Percentiles rank a stretch among this genome's conserved stretches.
Conservation (phyloP, 2,888 invertebrate species). For the Ectemnius lituratus region DNA sequence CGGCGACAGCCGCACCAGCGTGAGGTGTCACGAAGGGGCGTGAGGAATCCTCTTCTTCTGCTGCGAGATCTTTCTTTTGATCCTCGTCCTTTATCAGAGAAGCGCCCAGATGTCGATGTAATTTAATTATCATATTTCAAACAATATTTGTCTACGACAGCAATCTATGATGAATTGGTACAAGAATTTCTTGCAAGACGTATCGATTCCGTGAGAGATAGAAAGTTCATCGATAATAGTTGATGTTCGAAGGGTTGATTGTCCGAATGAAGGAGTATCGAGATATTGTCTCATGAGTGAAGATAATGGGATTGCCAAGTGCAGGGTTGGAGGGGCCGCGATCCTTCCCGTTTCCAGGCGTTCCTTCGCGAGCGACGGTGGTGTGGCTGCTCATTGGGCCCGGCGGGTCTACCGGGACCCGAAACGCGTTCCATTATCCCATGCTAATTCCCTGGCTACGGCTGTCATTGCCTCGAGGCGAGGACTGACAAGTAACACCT, state of each 20-base stretch:
- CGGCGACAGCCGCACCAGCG: conserved; percentile 56
- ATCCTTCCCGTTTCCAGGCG: conserved; percentile 62
- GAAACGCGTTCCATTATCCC: conserved; percentile 76
- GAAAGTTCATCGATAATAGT: no score
- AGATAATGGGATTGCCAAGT: conserved; percentile 61
- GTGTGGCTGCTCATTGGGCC: conserved; percentile 68
- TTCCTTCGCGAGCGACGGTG: conserved; percentile 46
- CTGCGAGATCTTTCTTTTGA: background rate
- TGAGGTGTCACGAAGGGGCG: conserved; percentile 74
- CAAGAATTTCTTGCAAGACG: no score
- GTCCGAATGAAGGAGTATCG: no score
- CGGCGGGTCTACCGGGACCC: conserved; percentile 70
- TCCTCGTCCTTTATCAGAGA: conserved; percentile 6
- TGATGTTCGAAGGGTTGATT: no score
- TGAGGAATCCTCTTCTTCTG: conserved; percentile 50
- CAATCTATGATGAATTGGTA: no score
- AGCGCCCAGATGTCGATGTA: conserved; percentile 6
- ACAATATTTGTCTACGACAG: background rate
- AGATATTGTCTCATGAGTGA: conserved; percentile 56
- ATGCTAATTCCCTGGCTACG: conserved; percentile 76
- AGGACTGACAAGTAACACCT: conserved; percentile 77
- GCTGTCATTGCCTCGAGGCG: conserved; percentile 77
- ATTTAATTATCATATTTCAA: conserved; percentile 32
- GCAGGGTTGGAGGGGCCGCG: conserved; percentile 18
- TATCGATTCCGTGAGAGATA: no score